Evolutionary conservation across 2,888 invertebrate species (phyloP), one percentile per base, ranked within the genome.

Genomic region (Trypoxylon attenuatum): DNA sequence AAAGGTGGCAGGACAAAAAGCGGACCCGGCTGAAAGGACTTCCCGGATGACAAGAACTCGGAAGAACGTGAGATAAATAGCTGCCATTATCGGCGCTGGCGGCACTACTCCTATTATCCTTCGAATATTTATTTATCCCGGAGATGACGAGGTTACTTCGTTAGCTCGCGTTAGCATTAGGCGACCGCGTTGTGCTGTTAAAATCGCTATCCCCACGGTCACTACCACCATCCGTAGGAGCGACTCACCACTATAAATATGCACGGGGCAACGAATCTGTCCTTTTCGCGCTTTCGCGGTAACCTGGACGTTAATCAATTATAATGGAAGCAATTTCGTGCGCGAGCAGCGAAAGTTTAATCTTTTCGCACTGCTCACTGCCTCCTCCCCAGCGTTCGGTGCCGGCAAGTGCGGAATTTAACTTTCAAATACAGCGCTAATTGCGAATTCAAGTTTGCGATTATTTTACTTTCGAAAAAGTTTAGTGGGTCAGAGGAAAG

Each of bases 61-160:
- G 27, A 60, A 53, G 57, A 54, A 50, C 55, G 22, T 27, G 65
- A 71, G 73, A 73, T 77, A 81, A 82, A 81, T 80, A 73, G 67
- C 51, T 42, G 60, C 72, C 73, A 63, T 79, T 79, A 76, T 70
- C 59, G 61, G 55, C 53, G 68, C 69, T 59, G 67, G 57, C 62
- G 59, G 59, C 69, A 58, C 33, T 71, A 69, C 68, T 70, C 71
- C 70, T 64, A 72, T 65, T 71, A 60, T 62, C 60, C 58, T 33
- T 51, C 25, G 54, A 58, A 45, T 66, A 68, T 70, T 68, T 75
- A 64, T 55, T 69, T 69, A 69, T 59, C 60, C 62, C 54, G 45
- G 56, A 49, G 62, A 57, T 38, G 38, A 41, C 38, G 33, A 1
- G 2, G 8, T n/a, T 33, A 33, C 8, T n/a, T 27, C 27, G 27